Evolutionary conservation across 2,888 invertebrate genomes (phyloP), one percentile per base, ranked within the genome.

Genomic region (Lithophane semibrunnea): DNA sequence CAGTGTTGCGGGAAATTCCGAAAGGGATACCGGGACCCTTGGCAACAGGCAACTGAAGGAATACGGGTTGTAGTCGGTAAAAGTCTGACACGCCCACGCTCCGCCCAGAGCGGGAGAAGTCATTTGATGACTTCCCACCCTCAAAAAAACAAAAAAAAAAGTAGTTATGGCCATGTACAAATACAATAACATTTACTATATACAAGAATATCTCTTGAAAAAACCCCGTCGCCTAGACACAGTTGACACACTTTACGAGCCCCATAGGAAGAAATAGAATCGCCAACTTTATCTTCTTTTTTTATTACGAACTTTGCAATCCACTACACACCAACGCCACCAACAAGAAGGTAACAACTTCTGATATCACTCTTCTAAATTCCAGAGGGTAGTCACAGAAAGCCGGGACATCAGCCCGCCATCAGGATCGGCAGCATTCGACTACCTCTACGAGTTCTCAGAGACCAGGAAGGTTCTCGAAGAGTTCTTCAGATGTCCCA

Each of bases 391-490:
- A 85, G 92, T 96, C 76, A 94, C 96, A 72, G 97, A 97, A 85
- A 96, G 94, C 86, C 94, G 96, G 86, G 96, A 97, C 75, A 93
- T 94, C 21, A 93, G 97, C 2, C 96, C 97, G 16, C 94, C 96
- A 18, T 94, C 95, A 4, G 92, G 94, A 74, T 93, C 96, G 58
- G 91, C 98, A 73, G 98, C 98, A 56, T 98, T 98, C 93, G 98
- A 99, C 96, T 99, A 99, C 95, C 94, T 99, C 83, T 99, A 99
- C 94, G 99, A 99, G 95, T 99, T 99, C 95, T 99, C 99, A 0
- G 99, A 99, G 95, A 99, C 99, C 44, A 97, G 99, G 86, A 99
- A 99, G 96, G 99, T 99, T 67, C 96, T 99, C 64, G 99, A 99
- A 92, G 99, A 99, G 95, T 99, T 99, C 96, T 99, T 99, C 97